Evolutionary conservation across 2,113 vertebrate genomes (phyloP).

Genomic region (Gracilinanus agilis): DNA sequence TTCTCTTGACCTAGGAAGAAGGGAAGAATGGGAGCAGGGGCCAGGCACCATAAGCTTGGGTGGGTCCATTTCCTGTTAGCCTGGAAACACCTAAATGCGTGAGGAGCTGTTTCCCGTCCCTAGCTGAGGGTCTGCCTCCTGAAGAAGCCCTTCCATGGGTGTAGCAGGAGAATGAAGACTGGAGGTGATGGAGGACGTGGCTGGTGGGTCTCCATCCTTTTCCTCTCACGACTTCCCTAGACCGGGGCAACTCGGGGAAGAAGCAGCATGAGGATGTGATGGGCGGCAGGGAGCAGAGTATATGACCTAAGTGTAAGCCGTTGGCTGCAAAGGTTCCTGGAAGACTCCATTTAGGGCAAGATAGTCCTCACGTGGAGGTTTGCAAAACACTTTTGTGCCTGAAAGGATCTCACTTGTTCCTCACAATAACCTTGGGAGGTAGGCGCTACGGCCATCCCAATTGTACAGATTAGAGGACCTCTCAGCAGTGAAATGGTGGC

Average conservation of each 20-base stretch:
- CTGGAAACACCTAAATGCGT: not conserved
- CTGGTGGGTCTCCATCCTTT: not conserved
- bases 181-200: not conserved
- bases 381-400: not conserved
- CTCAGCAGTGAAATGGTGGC: not conserved
- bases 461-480: not conserved
- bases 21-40: not conserved
- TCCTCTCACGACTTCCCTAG: not conserved
- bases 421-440: not conserved
- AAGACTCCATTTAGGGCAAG: not conserved
- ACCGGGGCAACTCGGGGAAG: not conserved
- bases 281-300: not conserved
- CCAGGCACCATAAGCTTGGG: not conserved
- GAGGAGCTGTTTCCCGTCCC: not conserved
- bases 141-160: not conserved
- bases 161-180: not conserved
- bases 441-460: not conserved
- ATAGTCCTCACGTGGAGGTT: not conserved
- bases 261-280: not conserved
- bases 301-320: not conserved
- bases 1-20: not conserved
- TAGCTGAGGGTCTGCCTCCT: not conserved
- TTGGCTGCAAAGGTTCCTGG: not conserved
- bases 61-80: not conserved
- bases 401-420: not conserved